Conservation (phyloP, 2,113 vertebrate genomes). For the Odocoileus hemionus region DNA sequence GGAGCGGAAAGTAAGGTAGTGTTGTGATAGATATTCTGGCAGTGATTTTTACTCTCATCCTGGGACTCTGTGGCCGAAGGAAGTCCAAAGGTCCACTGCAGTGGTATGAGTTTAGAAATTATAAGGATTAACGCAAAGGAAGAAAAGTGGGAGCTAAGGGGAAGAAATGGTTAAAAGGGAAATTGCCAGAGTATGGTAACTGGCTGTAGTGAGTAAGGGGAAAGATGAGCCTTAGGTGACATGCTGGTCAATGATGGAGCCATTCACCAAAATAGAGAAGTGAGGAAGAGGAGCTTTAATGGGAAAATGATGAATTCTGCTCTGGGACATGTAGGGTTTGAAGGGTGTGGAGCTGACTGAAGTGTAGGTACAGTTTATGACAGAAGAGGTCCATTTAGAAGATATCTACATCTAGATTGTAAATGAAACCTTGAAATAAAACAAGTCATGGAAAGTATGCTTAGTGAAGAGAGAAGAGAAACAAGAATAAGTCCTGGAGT, state of each 20-base stretch:
- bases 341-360: neutral
- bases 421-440: neutral
- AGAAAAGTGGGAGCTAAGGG: neutral
- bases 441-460: neutral
- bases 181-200: neutral
- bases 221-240: neutral
- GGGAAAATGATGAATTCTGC: neutral
- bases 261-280: constrained; percentile 1
- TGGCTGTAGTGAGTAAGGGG: neutral
- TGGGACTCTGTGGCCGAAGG: neutral
- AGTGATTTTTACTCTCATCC: neutral
- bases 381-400: neutral
- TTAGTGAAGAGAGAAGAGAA: neutral
- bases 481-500: neutral
- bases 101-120: neutral
- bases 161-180: constrained; percentile 14
- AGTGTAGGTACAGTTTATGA: neutral
- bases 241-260: neutral
- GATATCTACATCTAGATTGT: neutral
- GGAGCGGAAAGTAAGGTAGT: neutral
- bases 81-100: neutral
- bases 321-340: neutral
- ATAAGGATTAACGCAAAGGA: neutral
- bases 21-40: neutral
- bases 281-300: neutral